Evolutionary conservation across 2,888 invertebrate species (phyloP).

Genomic region (Caenorhabditis zanzibari): DNA sequence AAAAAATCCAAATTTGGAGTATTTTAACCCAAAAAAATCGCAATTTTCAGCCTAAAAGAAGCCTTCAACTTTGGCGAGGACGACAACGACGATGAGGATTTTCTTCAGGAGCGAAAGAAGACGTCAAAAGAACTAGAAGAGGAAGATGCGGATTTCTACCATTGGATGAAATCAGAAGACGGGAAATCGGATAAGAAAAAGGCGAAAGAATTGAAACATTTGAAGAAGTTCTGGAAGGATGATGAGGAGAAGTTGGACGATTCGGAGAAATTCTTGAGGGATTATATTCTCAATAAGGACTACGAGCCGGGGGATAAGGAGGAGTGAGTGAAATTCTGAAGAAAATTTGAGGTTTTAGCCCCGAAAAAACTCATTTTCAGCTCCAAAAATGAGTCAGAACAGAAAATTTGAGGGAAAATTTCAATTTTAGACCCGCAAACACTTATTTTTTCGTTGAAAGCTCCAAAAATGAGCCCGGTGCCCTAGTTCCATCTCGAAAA

Average conservation of each 20-base stretch:
- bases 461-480: no score
- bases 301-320: conserved; percentile 83
- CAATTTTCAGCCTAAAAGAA: conserved; percentile 73
- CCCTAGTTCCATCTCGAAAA: conserved; percentile 1
- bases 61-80: conserved; percentile 59
- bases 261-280: conserved; percentile 92
- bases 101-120: conserved; percentile 84
- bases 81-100: conserved; percentile 84
- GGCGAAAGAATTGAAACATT: conserved; percentile 56
- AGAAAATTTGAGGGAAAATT: no score
- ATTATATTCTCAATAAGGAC: conserved; percentile 93
- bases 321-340: conserved; percentile 39
- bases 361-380: neutral
- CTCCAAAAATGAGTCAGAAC: no score
- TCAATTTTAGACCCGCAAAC: no score
- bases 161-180: conserved; percentile 89
- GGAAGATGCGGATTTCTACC: conserved; percentile 87
- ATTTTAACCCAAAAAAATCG: neutral
- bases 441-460: no score
- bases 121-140: conserved; percentile 81
- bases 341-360: neutral
- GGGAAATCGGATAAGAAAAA: conserved; percentile 55
- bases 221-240: conserved; percentile 72
- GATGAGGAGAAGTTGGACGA: conserved; percentile 90
- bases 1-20: no score